phyloP scores from a whole-genome alignment of 1,140 invertebrate genomes.

The Atopsyche davidsoni region DNA sequence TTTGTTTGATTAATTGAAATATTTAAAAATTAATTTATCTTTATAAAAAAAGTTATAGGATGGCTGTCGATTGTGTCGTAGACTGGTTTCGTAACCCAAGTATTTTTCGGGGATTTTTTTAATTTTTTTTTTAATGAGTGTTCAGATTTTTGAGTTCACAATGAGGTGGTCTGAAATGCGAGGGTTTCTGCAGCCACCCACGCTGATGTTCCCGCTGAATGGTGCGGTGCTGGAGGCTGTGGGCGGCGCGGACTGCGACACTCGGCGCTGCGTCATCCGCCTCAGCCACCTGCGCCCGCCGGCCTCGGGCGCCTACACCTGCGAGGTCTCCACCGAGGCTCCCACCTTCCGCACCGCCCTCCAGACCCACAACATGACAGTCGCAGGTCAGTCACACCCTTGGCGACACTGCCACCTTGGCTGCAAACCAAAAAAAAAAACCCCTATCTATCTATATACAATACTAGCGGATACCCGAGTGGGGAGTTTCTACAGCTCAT shows the following conservation, averaged over 20 bases:
- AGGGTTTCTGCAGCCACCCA: conserved; percentile 24
- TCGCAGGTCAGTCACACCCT: conserved; percentile 56
- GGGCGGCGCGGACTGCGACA: conserved; percentile 40
- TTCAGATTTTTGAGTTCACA: no score
- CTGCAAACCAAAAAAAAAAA: neutral
- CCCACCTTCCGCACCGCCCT: conserved; percentile 56
- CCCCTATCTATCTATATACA: neutral
- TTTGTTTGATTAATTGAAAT: no score
- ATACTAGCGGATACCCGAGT: neutral
- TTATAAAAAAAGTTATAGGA: no score
- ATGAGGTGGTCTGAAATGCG: no score
- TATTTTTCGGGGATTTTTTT: no score
- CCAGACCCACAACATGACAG: conserved; percentile 55
- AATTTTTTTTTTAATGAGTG: no score
- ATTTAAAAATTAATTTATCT: no score
- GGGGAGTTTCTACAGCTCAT: neutral
- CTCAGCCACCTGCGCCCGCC: conserved; percentile 49
- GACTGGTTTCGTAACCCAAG: no score
- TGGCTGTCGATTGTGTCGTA: no score
- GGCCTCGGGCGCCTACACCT: conserved; percentile 52
- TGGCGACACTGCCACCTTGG: no score
- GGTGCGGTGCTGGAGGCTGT: conserved; percentile 14
- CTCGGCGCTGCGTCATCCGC: conserved; percentile 46
- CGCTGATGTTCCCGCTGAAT: conserved; percentile 20
- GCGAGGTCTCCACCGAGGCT: conserved; percentile 59